Evolutionary conservation across 2,888 invertebrate genomes (phyloP).

Genomic region (Metallyticus violacea): DNA sequence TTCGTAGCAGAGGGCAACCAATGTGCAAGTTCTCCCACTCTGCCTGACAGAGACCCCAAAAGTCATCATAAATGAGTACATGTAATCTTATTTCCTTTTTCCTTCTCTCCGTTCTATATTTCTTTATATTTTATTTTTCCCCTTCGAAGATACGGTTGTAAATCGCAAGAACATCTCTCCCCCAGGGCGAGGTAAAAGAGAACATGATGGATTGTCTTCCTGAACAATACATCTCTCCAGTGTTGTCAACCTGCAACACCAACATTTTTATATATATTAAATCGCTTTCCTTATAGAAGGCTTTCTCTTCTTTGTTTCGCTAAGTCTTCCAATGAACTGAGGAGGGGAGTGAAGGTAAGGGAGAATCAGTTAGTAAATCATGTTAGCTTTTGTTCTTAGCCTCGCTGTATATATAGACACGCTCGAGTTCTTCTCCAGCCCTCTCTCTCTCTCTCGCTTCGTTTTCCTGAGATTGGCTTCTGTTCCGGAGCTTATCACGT

Average conservation of each 20-base stretch:
- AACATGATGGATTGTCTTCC: not conserved
- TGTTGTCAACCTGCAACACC: not conserved
- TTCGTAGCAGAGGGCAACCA: too few species aligned
- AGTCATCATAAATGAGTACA: not conserved
- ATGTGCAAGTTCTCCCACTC: not conserved
- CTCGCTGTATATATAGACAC: slow-evolving; percentile 16
- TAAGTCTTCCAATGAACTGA: not conserved
- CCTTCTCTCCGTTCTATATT: not conserved
- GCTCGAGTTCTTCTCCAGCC: not conserved
- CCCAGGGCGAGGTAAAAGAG: not conserved
- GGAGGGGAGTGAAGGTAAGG: not conserved
- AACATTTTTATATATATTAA: slow-evolving; percentile 13
- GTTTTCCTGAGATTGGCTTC: not conserved
- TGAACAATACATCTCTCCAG: slow-evolving; percentile 4
- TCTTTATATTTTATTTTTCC: not conserved
- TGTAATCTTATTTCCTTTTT: not conserved
- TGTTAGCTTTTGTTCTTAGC: slow-evolving; percentile 30
- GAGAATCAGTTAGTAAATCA: slow-evolving; percentile 29
- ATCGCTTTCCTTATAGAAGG: not conserved
- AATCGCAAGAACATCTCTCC: not conserved
- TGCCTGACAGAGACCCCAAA: not conserved
- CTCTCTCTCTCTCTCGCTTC: not conserved
- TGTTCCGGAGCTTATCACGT: slow-evolving; percentile 10
- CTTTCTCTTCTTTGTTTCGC: not conserved
- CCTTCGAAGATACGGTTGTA: not conserved